These are phyloP conservation scores for Aradophagus sp. DNA, from an alignment of 1,140 invertebrate species.

Conservation along the genomic window DNA sequence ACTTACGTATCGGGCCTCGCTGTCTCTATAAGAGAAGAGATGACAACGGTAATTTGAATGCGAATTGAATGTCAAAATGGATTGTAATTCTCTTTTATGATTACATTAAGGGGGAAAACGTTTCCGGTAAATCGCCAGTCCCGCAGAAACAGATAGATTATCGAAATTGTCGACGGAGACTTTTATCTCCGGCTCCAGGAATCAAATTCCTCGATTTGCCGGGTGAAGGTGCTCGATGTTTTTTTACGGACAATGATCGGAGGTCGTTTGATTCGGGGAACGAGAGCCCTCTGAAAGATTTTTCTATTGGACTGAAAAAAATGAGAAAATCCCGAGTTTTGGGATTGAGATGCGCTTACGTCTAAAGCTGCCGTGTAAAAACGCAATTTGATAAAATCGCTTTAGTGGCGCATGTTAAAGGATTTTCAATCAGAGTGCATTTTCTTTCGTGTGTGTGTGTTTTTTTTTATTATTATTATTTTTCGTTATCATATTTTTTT, in stretches of 20 bases:
- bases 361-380: too few species aligned
- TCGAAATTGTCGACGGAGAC: conserved; percentile 5
- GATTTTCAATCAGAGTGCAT: conserved; percentile 9
- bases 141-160: conserved; percentile 11
- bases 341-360: background rate
- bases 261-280: conserved; percentile 6
- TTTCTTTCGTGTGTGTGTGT: too few species aligned
- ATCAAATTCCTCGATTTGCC: conserved; percentile 5
- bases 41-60: conserved; percentile 2
- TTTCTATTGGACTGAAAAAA: background rate
- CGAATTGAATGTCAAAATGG: conserved; percentile 11
- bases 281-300: background rate
- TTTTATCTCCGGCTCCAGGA: conserved; percentile 4
- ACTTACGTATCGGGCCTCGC: too few species aligned
- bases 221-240: conserved; percentile 10
- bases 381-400: conserved; percentile 7
- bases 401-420: background rate
- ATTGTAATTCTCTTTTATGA: conserved; percentile 10
- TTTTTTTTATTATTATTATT: too few species aligned
- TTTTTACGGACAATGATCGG: conserved; percentile 10
- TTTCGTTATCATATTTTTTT: background rate
- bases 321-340: background rate
- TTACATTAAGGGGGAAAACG: conserved; percentile 6
- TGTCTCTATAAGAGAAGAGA: too few species aligned
- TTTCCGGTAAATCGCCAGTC: conserved; percentile 6